These are phyloP conservation scores for Tauraco hartlaubi DNA, from an alignment of 2,797 vertebrate species.

Conservation along the genomic window DNA sequence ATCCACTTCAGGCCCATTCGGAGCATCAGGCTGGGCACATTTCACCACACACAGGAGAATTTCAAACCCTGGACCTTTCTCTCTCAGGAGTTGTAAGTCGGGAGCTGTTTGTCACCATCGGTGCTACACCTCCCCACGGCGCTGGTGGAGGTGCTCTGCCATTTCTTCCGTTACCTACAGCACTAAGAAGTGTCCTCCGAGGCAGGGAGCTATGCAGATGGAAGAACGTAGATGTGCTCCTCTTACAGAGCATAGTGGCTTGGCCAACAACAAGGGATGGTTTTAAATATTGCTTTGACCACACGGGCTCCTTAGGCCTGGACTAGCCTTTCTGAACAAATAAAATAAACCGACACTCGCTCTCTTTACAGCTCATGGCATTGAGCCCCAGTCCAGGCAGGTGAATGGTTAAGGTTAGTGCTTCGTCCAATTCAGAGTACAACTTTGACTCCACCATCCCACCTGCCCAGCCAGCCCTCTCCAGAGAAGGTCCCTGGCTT, in stretches of 20 bases:
- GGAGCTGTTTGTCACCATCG: neutral
- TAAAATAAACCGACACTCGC: neutral
- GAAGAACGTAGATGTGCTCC: neutral
- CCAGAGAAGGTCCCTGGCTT: neutral
- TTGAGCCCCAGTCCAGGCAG: neutral
- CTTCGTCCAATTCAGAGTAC: accelerated
- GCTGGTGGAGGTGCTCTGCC: neutral
- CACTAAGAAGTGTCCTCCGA: neutral
- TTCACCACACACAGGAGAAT: neutral
- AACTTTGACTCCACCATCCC: neutral
- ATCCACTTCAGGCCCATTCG: neutral
- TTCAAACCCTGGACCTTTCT: neutral
- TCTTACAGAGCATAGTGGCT: neutral
- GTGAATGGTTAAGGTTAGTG: neutral
- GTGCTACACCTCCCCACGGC: neutral
- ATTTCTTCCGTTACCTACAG: neutral
- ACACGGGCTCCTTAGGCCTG: accelerated
- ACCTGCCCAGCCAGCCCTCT: neutral
- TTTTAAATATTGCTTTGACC: neutral
- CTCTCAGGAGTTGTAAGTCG: neutral
- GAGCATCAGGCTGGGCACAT: accelerated
- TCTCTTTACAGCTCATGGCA: neutral
- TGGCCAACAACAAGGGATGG: neutral
- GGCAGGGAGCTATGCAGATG: neutral
- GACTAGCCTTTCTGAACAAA: neutral